Percentiles rank a stretch among this genome's conserved stretches.
These are phyloP conservation scores for Melanerpes aurifrons DNA, from an alignment of 2,113 vertebrate genomes.

Conservation along the genomic window DNA sequence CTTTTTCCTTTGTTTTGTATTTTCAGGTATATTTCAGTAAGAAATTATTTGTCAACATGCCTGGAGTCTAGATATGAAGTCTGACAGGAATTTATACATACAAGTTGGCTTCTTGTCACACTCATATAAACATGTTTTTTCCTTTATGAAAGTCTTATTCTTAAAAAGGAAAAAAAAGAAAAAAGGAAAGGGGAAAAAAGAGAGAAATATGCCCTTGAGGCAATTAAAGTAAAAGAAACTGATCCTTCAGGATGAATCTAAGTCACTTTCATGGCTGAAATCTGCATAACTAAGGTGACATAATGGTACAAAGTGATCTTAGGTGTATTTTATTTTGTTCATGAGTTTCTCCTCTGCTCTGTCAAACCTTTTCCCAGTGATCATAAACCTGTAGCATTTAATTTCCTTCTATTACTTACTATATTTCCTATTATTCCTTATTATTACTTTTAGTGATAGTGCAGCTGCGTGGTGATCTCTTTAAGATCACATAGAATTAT, in stretches of 20 bases:
- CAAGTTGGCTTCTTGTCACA: neutral
- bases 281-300: neutral
- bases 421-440: no score
- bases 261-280: neutral
- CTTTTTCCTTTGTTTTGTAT: neutral
- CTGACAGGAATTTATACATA: neutral
- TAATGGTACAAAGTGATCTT: neutral
- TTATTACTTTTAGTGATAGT: accelerated
- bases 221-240: neutral
- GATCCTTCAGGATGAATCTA: neutral
- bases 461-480: neutral
- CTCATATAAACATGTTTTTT: neutral
- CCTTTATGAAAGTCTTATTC: neutral
- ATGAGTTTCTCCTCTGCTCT: neutral
- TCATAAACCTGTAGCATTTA: neutral
- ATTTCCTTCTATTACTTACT: no score
- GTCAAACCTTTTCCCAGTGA: neutral
- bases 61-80: neutral
- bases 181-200: no score
- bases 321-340: neutral
- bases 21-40: neutral
- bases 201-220: neutral
- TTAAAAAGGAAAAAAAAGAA: no score
- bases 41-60: neutral
- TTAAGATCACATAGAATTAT: neutral